Evolutionary conservation across 2,797 vertebrate genomes (phyloP).

Genomic region (Delichon dasypus): DNA sequence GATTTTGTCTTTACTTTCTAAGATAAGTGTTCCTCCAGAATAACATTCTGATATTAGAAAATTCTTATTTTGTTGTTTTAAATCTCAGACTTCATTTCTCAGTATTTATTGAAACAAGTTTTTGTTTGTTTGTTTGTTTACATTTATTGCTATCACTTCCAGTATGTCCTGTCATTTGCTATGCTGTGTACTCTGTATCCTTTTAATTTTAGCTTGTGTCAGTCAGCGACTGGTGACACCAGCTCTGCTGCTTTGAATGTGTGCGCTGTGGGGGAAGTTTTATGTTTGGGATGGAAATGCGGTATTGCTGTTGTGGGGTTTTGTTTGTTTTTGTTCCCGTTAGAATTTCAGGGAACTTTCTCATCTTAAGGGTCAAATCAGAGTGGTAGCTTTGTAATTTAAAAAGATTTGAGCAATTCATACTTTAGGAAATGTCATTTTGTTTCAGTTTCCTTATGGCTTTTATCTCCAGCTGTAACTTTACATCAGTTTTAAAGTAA

Average conservation of each 20-base stretch:
- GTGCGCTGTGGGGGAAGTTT: background rate
- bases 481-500: background rate
- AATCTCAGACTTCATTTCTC: background rate
- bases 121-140: no score
- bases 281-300: background rate
- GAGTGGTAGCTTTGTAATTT: background rate
- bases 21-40: background rate
- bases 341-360: background rate
- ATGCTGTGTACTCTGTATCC: background rate
- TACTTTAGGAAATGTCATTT: background rate
- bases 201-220: background rate
- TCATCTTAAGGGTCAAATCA: background rate
- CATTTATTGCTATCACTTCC: background rate
- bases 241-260: background rate
- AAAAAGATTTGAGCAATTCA: background rate
- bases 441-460: background rate
- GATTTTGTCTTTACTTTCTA: background rate
- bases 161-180: accelerated
- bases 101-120: background rate
- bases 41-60: background rate
- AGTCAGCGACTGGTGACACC: background rate
- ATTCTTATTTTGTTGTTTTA: background rate
- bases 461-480: background rate
- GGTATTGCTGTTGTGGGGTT: background rate
- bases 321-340: background rate